Conservation (phyloP, 2,888 invertebrate genomes). For the Torymus aiolomorphi region DNA sequence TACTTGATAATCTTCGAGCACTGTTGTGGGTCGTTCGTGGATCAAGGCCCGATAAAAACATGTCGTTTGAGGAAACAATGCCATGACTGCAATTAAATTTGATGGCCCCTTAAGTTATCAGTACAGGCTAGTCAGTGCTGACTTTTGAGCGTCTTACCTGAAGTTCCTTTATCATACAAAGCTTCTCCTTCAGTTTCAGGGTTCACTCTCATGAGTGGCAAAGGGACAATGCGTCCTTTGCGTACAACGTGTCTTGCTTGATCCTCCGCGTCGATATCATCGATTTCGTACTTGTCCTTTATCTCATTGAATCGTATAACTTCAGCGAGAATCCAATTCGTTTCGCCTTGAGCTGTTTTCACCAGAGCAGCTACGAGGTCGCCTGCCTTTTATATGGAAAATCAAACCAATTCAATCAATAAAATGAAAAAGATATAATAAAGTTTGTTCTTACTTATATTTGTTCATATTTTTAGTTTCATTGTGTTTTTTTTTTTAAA, state of each 20-base stretch:
- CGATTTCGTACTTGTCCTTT: slow-evolving; percentile 95
- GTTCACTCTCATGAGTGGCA: slow-evolving; percentile 96
- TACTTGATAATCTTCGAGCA: slow-evolving; percentile 38
- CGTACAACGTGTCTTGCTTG: slow-evolving; percentile 90
- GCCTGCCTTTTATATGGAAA: slow-evolving; percentile 77
- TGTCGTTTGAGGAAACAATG: slow-evolving; percentile 48
- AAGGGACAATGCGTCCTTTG: slow-evolving; percentile 90
- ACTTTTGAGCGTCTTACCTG: slow-evolving; percentile 77
- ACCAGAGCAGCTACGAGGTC: slow-evolving; percentile 97
- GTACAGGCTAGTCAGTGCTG: too few species aligned
- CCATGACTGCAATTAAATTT: slow-evolving; percentile 27
- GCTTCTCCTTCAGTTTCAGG: slow-evolving; percentile 95
- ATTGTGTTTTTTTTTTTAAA: too few species aligned
- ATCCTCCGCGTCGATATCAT: slow-evolving; percentile 97
- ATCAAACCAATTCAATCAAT: too few species aligned
- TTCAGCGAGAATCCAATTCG: slow-evolving; percentile 96
- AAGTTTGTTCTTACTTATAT: too few species aligned
- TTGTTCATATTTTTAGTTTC: too few species aligned
- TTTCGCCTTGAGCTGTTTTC: slow-evolving; percentile 88
- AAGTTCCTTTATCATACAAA: slow-evolving; percentile 90
- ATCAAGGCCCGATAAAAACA: slow-evolving; percentile 45
- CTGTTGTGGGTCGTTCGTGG: slow-evolving; percentile 14
- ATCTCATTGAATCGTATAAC: slow-evolving; percentile 89
- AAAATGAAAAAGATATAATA: too few species aligned
- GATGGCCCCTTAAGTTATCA: too few species aligned